Base-by-base conservation (phyloP, 2,888 invertebrate genomes). In the Drosophila melanocephala region DNA sequence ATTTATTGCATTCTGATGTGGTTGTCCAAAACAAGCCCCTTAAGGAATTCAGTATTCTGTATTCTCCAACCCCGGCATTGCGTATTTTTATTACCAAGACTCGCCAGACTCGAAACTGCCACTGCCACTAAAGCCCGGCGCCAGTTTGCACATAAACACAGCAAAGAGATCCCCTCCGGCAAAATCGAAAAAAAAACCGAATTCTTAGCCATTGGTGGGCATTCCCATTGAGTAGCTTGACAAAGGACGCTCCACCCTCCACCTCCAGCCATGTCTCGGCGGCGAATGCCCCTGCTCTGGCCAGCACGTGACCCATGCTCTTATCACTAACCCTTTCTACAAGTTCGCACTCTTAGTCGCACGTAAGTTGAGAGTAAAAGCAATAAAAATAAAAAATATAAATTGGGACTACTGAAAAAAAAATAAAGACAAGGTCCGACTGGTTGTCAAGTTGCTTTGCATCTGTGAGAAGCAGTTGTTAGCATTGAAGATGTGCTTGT, bases 111-210 rank as follows among this genome's bases (percentile, higher is more conserved):
- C 85, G 75, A 86, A 84, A 89, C 84, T 89, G 87, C 85, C 70
- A 87, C 75, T 83, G 80, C 69, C 68, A 77, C 82, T 77, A 79
- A 88, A 89, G 90, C 89, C 76, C 89, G 87, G 90, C 87, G 90
- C 87, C 87, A 90, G 89, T 77, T 83, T 86, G 72, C 75, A 76
- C 90, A 90, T 83, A 90, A 89, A 88, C 84, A 80, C 51, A 67
- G 33, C 26, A 59, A 56, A 61, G 59, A 72, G 55, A 58, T 56
- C 33, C 55, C 50, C 22, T 47, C 37, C 39, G 42, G 53, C 56
- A 63, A 33, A 55, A 68, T 44, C 50, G 10, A 28, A 47, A 51
- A 52, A 69, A 63, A 69, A n/a, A 12, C 16, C 63, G 60, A 76
- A 59, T 75, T 69, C 56, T 75, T 69, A 73, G 75, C 68, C 75